phyloP scores from a whole-genome alignment of 2,113 vertebrate genomes.

The Pterocles orientalis region DNA sequence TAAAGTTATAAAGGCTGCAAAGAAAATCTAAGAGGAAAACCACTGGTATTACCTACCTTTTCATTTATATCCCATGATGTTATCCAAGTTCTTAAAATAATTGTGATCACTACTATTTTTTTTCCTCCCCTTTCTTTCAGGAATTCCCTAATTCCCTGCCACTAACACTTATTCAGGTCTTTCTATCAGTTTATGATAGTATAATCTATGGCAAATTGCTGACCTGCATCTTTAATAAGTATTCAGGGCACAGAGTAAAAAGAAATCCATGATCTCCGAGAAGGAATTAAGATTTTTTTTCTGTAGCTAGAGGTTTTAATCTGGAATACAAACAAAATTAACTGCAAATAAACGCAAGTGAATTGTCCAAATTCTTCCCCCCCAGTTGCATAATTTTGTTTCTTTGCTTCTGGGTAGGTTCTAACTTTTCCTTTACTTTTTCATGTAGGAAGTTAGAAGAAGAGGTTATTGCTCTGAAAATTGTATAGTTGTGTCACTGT shows the following conservation, averaged over 20 bases:
- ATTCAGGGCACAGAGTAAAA: not conserved
- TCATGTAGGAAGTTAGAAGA: not conserved
- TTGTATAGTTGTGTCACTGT: fast-evolving
- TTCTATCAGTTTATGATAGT: not conserved
- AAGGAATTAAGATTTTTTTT: not conserved
- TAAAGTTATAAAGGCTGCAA: not conserved
- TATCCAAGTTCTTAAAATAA: not conserved
- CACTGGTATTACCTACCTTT: not conserved
- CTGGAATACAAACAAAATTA: not conserved
- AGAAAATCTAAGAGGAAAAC: not conserved
- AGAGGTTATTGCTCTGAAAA: not conserved
- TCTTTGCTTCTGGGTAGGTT: not conserved
- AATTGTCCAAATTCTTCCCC: not conserved
- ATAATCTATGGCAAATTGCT: not conserved
- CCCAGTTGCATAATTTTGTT: not conserved
- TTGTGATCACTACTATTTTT: not conserved
- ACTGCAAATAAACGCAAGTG: not conserved
- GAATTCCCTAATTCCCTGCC: not conserved
- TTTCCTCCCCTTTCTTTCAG: no score
- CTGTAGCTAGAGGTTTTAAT: not conserved
- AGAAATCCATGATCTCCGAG: not conserved
- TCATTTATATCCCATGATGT: not conserved
- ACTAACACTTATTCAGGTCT: not conserved
- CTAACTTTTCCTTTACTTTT: not conserved
- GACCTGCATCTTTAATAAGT: not conserved